phyloP scores from a whole-genome alignment of 2,888 invertebrate species.

The Chymomyza amoena region DNA sequence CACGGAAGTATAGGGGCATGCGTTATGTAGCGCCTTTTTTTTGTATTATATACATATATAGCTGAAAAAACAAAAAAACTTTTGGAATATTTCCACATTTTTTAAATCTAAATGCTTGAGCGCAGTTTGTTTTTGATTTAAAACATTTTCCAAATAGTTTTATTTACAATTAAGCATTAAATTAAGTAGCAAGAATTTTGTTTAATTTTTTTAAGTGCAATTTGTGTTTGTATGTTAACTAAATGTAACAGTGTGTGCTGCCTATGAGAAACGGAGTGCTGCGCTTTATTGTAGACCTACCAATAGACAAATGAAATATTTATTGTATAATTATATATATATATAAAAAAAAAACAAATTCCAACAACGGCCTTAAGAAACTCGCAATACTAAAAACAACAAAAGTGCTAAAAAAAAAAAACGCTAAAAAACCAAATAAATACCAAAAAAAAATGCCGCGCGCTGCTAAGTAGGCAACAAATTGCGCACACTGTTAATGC shows the following conservation, averaged over 20 bases:
- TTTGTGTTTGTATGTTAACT: slow-evolving; percentile 38
- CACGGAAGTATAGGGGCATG: slow-evolving; percentile 37
- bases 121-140: slow-evolving; percentile 42
- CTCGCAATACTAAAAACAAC: slow-evolving; percentile 24
- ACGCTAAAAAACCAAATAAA: slow-evolving; percentile 12
- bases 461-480: slow-evolving; percentile 43
- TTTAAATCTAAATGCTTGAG: slow-evolving; percentile 47
- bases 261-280: slow-evolving; percentile 37
- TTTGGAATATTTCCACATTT: slow-evolving; percentile 17
- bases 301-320: slow-evolving; percentile 48
- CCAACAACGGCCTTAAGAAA: slow-evolving; percentile 68
- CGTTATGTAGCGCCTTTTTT: slow-evolving; percentile 28
- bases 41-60: slow-evolving; percentile 53
- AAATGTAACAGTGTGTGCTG: slow-evolving; percentile 62
- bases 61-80: slow-evolving; percentile 4
- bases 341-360: slow-evolving; percentile 35
- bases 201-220: slow-evolving; percentile 21
- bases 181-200: slow-evolving; percentile 47
- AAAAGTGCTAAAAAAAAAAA: slow-evolving; percentile 22
- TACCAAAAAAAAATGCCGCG: slow-evolving; percentile 37
- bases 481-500: slow-evolving; percentile 58
- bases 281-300: slow-evolving; percentile 60
- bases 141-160: slow-evolving; percentile 28
- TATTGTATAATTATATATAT: slow-evolving; percentile 28
- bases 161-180: not conserved